These are phyloP conservation scores for Palloptera scutellata DNA, from an alignment of 2,888 invertebrate species.

Conservation along the genomic window DNA sequence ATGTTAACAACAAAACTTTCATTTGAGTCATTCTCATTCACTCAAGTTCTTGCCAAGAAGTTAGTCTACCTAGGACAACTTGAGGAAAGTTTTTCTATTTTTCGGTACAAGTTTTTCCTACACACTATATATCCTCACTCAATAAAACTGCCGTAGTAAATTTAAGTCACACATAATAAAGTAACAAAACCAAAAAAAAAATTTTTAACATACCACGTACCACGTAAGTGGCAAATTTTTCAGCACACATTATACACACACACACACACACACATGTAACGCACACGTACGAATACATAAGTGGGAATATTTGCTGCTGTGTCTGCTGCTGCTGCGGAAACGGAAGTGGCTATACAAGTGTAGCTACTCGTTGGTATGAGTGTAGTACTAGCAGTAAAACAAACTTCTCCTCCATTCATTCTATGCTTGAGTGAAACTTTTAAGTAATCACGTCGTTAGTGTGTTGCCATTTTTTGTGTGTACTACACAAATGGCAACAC, in stretches of 20 bases:
- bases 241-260: no score
- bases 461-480: conserved; percentile 18
- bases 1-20: conserved; percentile 1
- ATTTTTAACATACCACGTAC: no score
- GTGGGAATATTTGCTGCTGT: background rate
- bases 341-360: conserved; percentile 23
- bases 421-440: conserved; percentile 16
- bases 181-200: no score
- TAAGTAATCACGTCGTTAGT: conserved; percentile 30
- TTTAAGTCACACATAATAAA: conserved; percentile 31
- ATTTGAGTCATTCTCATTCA: no score
- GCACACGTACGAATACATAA: background rate
- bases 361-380: conserved; percentile 1
- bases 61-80: no score
- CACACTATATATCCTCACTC: no score
- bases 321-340: background rate
- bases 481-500: background rate
- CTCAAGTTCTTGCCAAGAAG: no score
- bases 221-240: no score
- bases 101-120: no score
- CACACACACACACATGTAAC: background rate
- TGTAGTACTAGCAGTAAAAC: background rate
- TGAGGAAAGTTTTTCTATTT: no score
- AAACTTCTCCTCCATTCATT: background rate
- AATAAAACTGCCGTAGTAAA: conserved; percentile 18